Evolutionary conservation across 2,113 vertebrate species (phyloP).

Genomic region (Bubalus kerabau): DNA sequence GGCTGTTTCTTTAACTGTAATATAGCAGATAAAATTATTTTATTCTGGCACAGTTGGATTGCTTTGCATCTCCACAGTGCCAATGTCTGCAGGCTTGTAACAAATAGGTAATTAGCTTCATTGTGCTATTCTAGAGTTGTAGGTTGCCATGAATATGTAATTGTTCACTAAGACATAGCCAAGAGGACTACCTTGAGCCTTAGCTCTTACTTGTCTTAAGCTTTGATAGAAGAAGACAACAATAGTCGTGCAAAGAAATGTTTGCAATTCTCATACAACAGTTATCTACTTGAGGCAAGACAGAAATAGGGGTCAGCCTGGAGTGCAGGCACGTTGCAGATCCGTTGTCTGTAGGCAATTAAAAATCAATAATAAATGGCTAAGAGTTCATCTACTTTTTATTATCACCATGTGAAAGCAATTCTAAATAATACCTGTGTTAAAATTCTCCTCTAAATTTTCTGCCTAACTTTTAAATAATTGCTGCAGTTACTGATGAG

Average conservation of each 20-base stretch:
- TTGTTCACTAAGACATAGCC: slow-evolving; percentile 28
- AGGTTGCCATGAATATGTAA: slow-evolving; percentile 26
- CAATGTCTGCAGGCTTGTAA: neutral
- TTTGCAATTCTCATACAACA: slow-evolving; percentile 35
- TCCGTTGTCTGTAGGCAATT: neutral
- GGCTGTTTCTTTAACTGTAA: slow-evolving; percentile 39
- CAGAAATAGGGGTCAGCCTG: neutral
- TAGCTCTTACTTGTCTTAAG: slow-evolving; percentile 62
- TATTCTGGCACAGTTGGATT: neutral
- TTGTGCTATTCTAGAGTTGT: slow-evolving; percentile 35
- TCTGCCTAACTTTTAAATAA: neutral
- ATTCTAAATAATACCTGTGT: neutral
- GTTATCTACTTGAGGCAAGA: neutral
- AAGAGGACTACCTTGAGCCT: slow-evolving; percentile 16
- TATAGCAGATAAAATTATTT: slow-evolving; percentile 5
- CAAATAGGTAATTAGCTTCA: slow-evolving; percentile 31
- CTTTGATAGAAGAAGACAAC: slow-evolving; percentile 37
- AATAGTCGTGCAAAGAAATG: neutral
- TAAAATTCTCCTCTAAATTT: neutral
- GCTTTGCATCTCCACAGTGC: neutral
- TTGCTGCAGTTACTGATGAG: neutral
- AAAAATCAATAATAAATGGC: neutral
- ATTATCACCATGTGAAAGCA: neutral
- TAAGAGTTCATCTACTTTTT: neutral
- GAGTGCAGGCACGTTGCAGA: neutral